Base-by-base conservation (phyloP, 2,113 vertebrate species). In the Reinhardtius hippoglossoides region DNA sequence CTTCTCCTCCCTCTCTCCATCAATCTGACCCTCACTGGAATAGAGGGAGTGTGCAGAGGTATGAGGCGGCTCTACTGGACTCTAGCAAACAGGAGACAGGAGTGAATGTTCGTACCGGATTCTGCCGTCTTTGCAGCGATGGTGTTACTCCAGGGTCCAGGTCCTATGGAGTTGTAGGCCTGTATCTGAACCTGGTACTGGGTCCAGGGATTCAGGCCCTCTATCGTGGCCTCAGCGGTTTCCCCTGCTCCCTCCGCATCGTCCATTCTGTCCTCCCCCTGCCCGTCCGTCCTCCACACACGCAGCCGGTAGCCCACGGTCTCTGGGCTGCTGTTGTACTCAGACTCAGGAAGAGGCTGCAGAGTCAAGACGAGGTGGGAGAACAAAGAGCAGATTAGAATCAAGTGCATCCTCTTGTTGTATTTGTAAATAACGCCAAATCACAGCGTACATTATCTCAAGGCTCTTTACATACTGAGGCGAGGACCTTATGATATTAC, bases 81-180 rank as follows among this genome's bases (percentile, higher is more conserved):
- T 70, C 26, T 64, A 65, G 31, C 21, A 71, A 83, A 80, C 31
- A 78, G 26, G 63, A 73, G 75, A 71, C 12, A 52, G 26, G 55
- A 60, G 21, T 68, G 24, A 71, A 59, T 21, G n/a, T 63, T 68
- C 46, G 88, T 78, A 99, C 97, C 96, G 0, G 97, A 97, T 79
- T 99, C 97, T 0, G 96, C 91, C 0, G 97, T 99, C 0, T 92
- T 94, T 0, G 95, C 95, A 1, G 93, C 77, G 2, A 97, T 92
- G 0, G 87, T 60, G 23, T 93, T 92, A 0, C 97, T 98, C 97
- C 97, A 99, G 0, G 97, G 97, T 71, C 97, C 97, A 0, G 95
- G 91, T 54, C 97, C 97, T 0, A 97, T 97, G 80, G 97, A 96
- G 20, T 99, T 99, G 92, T 96, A 97, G 40, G 96, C 96, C 81